Conservation (phyloP, 2,888 invertebrate genomes). For the Metopia argyrocephala region DNA sequence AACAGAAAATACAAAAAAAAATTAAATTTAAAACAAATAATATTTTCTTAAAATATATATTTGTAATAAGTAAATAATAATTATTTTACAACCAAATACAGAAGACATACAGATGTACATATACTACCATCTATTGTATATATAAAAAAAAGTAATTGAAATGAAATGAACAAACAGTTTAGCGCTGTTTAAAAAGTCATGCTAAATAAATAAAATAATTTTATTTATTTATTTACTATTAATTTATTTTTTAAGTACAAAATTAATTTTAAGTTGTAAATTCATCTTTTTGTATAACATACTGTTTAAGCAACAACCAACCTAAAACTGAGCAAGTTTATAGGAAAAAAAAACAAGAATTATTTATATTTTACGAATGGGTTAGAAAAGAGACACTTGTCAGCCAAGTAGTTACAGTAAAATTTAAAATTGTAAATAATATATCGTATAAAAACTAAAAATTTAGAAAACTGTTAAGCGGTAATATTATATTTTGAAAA, state of each 20-base stretch:
- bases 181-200: neutral
- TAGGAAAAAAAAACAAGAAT: neutral
- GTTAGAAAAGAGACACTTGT: neutral
- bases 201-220: neutral
- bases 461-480: neutral
- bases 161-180: neutral
- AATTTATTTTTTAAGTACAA: slow-evolving; percentile 9
- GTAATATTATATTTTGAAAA: too few species aligned
- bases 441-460: neutral
- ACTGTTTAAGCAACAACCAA: neutral
- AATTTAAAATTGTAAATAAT: neutral
- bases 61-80: neutral
- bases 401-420: neutral
- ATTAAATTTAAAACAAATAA: neutral
- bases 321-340: neutral
- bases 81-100: neutral
- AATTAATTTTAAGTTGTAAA: slow-evolving; percentile 1
- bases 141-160: neutral
- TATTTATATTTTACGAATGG: slow-evolving; percentile 1
- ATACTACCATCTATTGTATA: neutral
- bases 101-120: neutral
- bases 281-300: neutral
- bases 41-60: neutral
- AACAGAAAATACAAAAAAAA: neutral
- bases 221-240: neutral